Evolutionary conservation across 2,113 vertebrate species (phyloP), one percentile per base, ranked within the genome.

Genomic region (Melanerpes formicivorus): DNA sequence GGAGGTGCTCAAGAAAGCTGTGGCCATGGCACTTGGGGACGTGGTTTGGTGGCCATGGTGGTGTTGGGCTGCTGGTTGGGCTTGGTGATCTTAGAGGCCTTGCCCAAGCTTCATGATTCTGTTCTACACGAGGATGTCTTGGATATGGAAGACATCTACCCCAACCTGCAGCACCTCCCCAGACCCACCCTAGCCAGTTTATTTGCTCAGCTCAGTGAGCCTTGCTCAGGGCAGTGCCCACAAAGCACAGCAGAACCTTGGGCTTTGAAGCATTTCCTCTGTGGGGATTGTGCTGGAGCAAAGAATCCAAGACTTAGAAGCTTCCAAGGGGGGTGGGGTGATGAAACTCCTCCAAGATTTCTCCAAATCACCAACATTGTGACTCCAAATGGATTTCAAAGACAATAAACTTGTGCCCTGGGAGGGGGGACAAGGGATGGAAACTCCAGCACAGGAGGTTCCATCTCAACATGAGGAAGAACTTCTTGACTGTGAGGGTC

Each of bases 321-420:
- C 66, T 90, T 96, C 88, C 94, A 94, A 93, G 65, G 16, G 76
- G 48, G 48, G 48, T 37, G 34, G 34, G 87, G 89, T 96, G 93
- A 93, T 91, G 96, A 96, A 96, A 93, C 95, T 60, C 88, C 73
- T 79, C 60, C 75, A 11, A 94, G 78, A 84, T 90, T 95, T 95
- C 95, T 91, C 92, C 95, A 94, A 87, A 96, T 96, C 69, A 25
- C 76, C 83, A 83, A 86, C 82, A 66, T 86, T 94, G 94, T 78
- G 54, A 92, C 88, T 91, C 66, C 62, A 32, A 80, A 84, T 75
- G 62, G 71, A 86, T 64, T 87, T 93, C 52, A 46, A 77, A 85
- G 56, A 72, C 92, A 96, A 76, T 50, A 86, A 71, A 73, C 3
- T 40, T 40, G 37, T 40, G 37, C 42, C 42, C 42, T 14, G 42